phyloP scores from a whole-genome alignment of 2,113 vertebrate species.

The Scomber scombrus region DNA sequence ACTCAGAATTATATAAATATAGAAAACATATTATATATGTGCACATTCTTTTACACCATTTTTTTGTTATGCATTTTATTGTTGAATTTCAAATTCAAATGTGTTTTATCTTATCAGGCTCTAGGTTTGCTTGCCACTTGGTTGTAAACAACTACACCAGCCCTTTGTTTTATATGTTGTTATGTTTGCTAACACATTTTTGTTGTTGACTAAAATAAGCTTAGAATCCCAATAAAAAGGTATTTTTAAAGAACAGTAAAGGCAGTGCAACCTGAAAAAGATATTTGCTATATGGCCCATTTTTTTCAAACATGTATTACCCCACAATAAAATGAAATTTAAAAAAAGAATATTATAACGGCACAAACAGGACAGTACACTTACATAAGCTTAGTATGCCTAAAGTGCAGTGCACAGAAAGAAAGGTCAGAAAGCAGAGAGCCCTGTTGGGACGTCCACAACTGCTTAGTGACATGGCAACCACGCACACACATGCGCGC shows the following conservation, averaged over 20 bases:
- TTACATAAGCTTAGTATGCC: background rate
- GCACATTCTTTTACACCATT: background rate
- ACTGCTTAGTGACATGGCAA: background rate
- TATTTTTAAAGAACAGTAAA: background rate
- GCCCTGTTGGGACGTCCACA: background rate
- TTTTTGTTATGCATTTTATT: background rate
- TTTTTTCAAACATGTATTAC: constrained; percentile 1
- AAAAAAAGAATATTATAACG: background rate
- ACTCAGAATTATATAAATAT: background rate
- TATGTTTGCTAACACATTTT: background rate
- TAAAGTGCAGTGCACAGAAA: background rate
- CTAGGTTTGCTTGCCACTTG: background rate
- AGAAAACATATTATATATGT: background rate
- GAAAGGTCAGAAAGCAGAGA: constrained; percentile 15
- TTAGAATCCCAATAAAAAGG: background rate
- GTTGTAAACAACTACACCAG: background rate
- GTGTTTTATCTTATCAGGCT: background rate
- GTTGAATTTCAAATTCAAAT: background rate
- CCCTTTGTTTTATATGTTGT: background rate
- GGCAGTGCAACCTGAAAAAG: background rate
- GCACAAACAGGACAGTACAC: background rate
- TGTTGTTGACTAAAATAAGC: background rate
- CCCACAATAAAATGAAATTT: no score
- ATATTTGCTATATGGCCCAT: background rate
- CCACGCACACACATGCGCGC: background rate